Conservation (phyloP, 2,113 vertebrate genomes). For the Lagenorhynchus albirostris region DNA sequence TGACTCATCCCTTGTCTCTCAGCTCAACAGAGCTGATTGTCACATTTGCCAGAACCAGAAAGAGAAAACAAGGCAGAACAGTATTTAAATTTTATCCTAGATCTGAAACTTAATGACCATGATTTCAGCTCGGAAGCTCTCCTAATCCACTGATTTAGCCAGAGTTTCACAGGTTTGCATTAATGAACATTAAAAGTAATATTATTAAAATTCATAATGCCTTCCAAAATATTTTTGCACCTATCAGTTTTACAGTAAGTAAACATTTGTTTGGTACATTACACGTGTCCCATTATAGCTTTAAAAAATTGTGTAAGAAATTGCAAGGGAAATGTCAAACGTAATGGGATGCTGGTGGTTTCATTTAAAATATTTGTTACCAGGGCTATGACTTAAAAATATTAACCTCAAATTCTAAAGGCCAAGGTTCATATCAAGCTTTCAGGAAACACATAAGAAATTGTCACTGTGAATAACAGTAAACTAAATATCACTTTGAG, state of each 20-base stretch:
- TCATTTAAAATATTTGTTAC: conserved; percentile 36
- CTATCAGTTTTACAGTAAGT: background rate
- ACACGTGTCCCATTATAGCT: background rate
- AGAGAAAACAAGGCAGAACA: background rate
- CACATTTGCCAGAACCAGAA: background rate
- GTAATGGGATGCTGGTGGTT: background rate
- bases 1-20: background rate
- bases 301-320: background rate
- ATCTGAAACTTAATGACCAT: background rate
- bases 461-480: background rate
- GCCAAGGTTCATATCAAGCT: background rate
- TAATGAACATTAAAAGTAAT: background rate
- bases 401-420: conserved; percentile 17
- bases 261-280: background rate
- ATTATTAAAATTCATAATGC: background rate
- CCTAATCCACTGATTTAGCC: background rate
- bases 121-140: background rate
- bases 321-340: background rate
- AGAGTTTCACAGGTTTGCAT: background rate
- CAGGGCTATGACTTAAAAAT: background rate
- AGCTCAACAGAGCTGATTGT: background rate
- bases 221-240: conserved; percentile 11
- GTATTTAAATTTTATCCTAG: background rate
- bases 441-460: background rate
- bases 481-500: background rate